A percentile compares a stretch with the other conserved stretches of the same genome.
Conservation (phyloP, 92 coral and sea anemone species). For the Palythoa heliodiscus region DNA sequence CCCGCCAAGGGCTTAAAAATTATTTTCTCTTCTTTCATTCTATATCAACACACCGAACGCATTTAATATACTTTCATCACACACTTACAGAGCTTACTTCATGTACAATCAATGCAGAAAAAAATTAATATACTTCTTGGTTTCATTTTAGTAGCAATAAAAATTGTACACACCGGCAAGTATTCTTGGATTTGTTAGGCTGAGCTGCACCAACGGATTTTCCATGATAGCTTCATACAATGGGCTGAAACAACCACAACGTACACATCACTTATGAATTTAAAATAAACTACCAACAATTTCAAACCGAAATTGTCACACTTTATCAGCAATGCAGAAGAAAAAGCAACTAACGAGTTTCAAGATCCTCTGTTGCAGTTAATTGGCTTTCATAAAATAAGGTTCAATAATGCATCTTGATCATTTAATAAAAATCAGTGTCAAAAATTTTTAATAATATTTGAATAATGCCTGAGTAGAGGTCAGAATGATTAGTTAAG, state of each 20-base stretch:
- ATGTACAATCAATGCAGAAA: background rate
- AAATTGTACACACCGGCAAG: slow-evolving; percentile 70
- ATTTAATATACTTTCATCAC: too few relatives aligned
- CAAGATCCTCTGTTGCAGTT: background rate
- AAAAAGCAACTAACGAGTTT: background rate
- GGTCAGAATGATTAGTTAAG: too few relatives aligned
- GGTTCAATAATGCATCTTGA: too few relatives aligned
- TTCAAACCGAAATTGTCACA: background rate
- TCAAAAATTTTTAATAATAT: too few relatives aligned
- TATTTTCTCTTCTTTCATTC: too few relatives aligned
- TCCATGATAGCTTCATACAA: slow-evolving; percentile 97
- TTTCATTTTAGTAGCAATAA: background rate
- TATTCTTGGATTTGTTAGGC: slow-evolving; percentile 87
- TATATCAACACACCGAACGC: too few relatives aligned
- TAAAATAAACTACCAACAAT: background rate
- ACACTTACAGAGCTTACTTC: too few relatives aligned
- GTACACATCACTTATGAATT: background rate
- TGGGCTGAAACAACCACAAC: slow-evolving; percentile 56
- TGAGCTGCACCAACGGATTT: slow-evolving; percentile 91
- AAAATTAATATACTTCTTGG: background rate
- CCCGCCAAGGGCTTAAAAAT: too few relatives aligned
- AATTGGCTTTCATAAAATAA: background rate
- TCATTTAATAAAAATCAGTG: too few relatives aligned
- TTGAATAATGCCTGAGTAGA: too few relatives aligned
- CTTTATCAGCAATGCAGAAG: too few relatives aligned